Percentiles rank a stretch among this genome's conserved stretches.
These are phyloP conservation scores for Lasiurus cinereus DNA, from an alignment of 2,113 vertebrate species.

Conservation along the genomic window DNA sequence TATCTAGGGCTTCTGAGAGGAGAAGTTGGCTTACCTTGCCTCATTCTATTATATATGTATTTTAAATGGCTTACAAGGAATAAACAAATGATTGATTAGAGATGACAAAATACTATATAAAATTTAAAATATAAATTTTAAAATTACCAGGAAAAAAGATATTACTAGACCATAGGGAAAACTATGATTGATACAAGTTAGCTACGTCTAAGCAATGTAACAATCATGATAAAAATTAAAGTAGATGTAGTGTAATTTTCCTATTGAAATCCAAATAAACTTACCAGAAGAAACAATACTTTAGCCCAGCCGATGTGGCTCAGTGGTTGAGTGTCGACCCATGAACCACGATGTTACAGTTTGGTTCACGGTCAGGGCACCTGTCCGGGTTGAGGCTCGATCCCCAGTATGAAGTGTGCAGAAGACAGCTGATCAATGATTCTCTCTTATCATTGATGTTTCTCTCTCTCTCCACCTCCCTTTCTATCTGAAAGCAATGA, in stretches of 20 bases:
- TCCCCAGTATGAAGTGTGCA: no score
- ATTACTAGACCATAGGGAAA: not conserved
- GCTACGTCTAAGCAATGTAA: not conserved
- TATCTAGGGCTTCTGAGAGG: not conserved
- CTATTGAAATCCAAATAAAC: not conserved
- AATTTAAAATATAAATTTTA: not conserved
- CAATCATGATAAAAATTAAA: not conserved
- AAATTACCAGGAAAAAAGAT: not conserved
- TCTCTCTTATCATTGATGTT: no score
- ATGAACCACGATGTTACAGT: no score
- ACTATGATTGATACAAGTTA: not conserved
- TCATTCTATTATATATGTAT: not conserved
- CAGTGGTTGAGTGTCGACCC: no score
- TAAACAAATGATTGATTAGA: not conserved
- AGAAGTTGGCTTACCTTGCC: not conserved
- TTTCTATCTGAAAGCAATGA: no score
- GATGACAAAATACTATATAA: not conserved
- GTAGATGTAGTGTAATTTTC: not conserved
- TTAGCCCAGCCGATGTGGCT: not conserved
- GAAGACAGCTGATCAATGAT: no score
- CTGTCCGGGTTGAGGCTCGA: no score
- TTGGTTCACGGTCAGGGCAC: no score
- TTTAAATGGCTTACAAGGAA: not conserved
- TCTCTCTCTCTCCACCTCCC: no score
- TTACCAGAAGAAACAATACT: not conserved